Evolutionary conservation across 1,140 invertebrate genomes (phyloP).

Genomic region (Octopus sinensis): DNA sequence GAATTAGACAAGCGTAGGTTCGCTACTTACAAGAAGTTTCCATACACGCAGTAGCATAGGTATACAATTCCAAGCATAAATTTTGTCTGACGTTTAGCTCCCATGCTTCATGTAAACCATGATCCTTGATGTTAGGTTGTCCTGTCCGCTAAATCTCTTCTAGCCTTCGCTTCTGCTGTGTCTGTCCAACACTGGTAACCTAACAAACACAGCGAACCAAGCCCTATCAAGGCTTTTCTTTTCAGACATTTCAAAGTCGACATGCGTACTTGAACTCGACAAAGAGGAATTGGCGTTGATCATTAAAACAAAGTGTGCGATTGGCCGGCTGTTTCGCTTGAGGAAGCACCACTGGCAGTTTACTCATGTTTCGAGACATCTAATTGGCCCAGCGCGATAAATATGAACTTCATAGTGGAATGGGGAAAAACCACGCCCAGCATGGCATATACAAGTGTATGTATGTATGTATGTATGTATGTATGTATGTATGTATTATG

Average conservation of each 20-base stretch:
- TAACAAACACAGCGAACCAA: not conserved
- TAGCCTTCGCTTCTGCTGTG: not conserved
- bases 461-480: not conserved
- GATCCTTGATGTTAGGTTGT: not conserved
- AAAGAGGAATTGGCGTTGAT: not conserved
- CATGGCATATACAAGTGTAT: not conserved
- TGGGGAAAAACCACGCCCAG: not conserved
- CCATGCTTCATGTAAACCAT: slow-evolving; percentile 27
- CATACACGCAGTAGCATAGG: slow-evolving; percentile 38
- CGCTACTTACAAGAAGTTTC: slow-evolving; percentile 41
- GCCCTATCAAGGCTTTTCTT: not conserved
- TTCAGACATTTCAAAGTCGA: not conserved
- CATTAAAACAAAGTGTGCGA: slow-evolving; percentile 10
- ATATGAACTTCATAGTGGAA: not conserved
- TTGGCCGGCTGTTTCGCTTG: slow-evolving; percentile 1
- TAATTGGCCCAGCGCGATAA: not conserved
- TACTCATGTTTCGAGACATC: not conserved
- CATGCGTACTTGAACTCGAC: not conserved
- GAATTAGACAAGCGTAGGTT: not conserved
- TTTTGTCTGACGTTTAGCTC: slow-evolving; percentile 35
- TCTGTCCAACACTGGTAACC: not conserved
- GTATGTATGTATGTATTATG: not conserved
- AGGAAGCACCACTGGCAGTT: not conserved
- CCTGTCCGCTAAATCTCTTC: not conserved
- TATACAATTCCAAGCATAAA: slow-evolving; percentile 34